Base-by-base conservation (phyloP, 2,888 invertebrate species). In the Mimumesa dahlbomi region DNA sequence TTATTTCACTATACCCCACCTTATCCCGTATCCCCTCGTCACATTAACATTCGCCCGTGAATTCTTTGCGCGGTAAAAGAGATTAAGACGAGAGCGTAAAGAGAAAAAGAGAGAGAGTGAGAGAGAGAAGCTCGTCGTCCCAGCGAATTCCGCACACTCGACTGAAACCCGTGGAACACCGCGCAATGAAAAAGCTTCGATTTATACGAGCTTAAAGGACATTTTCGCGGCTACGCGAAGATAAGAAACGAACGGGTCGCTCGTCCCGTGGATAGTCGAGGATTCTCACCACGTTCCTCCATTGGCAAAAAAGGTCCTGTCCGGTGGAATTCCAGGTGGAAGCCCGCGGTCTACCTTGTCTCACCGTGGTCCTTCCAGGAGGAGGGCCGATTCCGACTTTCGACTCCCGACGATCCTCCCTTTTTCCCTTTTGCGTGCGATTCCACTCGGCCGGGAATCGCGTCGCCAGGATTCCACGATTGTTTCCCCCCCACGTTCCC, bases 231-330 rank as follows among this genome's bases (percentile, higher is more conserved):
- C 46, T 59, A 40, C 31, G 25, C 40, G n/a, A 38, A 9, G 13
- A 21, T 52, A 53, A 66, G 53, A 66, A 54, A 6, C 34, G 58
- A 18, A n/a, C 31, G 9, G 18, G 19, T 4, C 19, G 29, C 18
- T 13, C 48, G 43, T 59, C 45, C 36, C 40, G 7, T 13, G 40
- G 45, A 45, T 49, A 36, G 46, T 61, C 67, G 62, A 65, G 50
- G 61, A 65, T 75, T 75, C 68, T 72, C 75, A 59, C 68, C 75
- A 59, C 46, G 68, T 75, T 49, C 58, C 45, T 40, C 46, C 19
- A 18, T 48, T 43, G 18, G 68, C 76, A 76, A 75, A 76, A 76
- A 75, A 56, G 21, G 49, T 38, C 25, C 45, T 48, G 42, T 43
- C 42, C 48, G 38, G 29, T 56, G 52, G 66, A 76, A 76, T 76